Evolutionary conservation across 1,140 invertebrate species (phyloP), one percentile per base, ranked within the genome.

Genomic region (Babylonia areolata): DNA sequence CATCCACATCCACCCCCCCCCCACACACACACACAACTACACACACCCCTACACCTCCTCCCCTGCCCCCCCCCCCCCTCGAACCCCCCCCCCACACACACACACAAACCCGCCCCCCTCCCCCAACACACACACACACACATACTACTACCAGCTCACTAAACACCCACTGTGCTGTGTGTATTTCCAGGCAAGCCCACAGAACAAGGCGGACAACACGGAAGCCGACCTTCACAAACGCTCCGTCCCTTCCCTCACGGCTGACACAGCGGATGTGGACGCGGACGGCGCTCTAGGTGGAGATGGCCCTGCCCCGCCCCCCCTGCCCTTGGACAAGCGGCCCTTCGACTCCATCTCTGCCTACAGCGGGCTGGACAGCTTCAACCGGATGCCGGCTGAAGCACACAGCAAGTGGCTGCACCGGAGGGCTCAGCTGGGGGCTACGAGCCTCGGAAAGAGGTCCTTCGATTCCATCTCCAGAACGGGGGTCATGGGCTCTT

Each of bases 391-490:
- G 33, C 15, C 51, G 20, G 73, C 82, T 28, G 77, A 81, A 42
- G 64, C 85, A 20, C 81, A 81, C 42, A 39, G 40, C 31, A 23
- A 23, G 58, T 64, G 58, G 58, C 15, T 64, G 58, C 5, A 64
- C 58, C 17, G 58, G 28, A 64, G 58, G 28, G 58, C 58, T 23
- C 58, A 64, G 58, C 5, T 23, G 15, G 28, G 15, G 58, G 84
- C 42, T 9, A 37, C 78, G 28, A 20, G 42, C 3, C 46, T 46
- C 20, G 78, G 58, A 39, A 89, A 89, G 39, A 69, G 86, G 31
- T 40, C 78, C 54, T 81, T 89, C 6, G 88, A 89, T 73, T 85
- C 86, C 40, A 89, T 89, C 15, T 81, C 86, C 17, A 28, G 80
- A 12, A n/a, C 23, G 31, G 79, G 83, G n/a, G 81, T 79, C 51